A percentile compares a stretch with the other conserved stretches of the same genome.
These are phyloP conservation scores for Amphipyra tragopoginis DNA, from an alignment of 2,888 invertebrate species.

Conservation along the genomic window DNA sequence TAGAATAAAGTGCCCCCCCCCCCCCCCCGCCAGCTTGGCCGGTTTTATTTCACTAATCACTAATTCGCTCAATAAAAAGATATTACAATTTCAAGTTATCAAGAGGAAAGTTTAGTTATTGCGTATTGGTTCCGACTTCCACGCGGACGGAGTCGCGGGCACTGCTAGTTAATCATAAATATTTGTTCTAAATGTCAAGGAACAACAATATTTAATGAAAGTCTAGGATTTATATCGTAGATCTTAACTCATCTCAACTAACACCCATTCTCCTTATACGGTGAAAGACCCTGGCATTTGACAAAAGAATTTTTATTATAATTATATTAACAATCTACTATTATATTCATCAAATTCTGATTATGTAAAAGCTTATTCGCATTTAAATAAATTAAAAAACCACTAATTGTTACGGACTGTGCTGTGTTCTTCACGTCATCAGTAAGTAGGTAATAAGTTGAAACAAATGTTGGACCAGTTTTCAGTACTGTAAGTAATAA, in stretches of 20 bases:
- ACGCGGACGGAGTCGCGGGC: too few relatives aligned
- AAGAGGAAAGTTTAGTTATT: too few relatives aligned
- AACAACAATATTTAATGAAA: not conserved
- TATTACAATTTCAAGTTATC: too few relatives aligned
- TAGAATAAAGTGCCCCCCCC: too few relatives aligned
- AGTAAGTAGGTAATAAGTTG: slow-evolving; percentile 7
- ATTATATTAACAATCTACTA: too few relatives aligned
- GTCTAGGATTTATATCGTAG: slow-evolving; percentile 16
- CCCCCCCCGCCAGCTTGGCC: too few relatives aligned
- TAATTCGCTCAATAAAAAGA: too few relatives aligned
- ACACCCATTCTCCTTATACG: not conserved
- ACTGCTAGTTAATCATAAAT: too few relatives aligned
- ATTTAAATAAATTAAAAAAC: not conserved
- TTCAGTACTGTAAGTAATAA: not conserved
- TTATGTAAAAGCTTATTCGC: not conserved
- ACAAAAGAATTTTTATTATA: not conserved
- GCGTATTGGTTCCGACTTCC: too few relatives aligned
- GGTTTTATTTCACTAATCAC: too few relatives aligned
- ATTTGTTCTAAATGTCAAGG: slow-evolving; percentile 38
- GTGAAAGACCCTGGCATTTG: slow-evolving; percentile 43
- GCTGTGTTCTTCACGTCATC: slow-evolving; percentile 3
- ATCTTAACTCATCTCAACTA: slow-evolving; percentile 6
- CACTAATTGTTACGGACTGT: slow-evolving; percentile 22
- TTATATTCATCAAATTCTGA: slow-evolving; percentile 1
- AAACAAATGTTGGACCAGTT: slow-evolving; percentile 32